Conservation (phyloP, 2,888 invertebrate genomes). For the Sarcophaga subvicina region DNA sequence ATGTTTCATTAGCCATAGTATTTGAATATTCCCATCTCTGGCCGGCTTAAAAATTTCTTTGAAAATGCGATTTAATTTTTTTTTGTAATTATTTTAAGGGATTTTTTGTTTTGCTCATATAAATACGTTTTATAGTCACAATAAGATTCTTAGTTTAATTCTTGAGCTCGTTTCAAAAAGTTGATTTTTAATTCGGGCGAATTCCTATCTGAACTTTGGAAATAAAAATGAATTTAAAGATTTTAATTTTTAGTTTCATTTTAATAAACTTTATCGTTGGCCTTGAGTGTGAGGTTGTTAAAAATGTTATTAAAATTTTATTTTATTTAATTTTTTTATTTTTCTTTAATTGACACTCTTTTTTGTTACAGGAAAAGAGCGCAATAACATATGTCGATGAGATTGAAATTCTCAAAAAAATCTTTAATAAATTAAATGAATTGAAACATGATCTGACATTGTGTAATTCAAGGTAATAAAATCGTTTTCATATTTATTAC, state of each 20-base stretch:
- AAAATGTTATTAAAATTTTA: background rate
- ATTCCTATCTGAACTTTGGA: background rate
- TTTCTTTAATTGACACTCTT: background rate
- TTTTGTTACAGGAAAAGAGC: background rate
- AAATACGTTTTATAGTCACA: too few relatives aligned
- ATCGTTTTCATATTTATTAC: background rate
- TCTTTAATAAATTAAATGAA: conserved; percentile 9
- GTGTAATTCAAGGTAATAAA: conserved; percentile 26
- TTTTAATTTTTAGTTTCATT: background rate
- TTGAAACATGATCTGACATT: background rate
- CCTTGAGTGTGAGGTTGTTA: conserved; percentile 8
- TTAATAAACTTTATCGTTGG: background rate
- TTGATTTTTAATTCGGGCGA: background rate
- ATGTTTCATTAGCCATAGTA: too few relatives aligned
- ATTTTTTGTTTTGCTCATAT: too few relatives aligned
- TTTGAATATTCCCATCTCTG: too few relatives aligned
- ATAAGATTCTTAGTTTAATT: background rate
- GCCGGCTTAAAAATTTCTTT: too few relatives aligned
- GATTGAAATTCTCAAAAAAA: conserved; percentile 14
- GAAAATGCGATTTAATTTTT: too few relatives aligned
- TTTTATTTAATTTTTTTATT: background rate
- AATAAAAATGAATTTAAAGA: conserved; percentile 5
- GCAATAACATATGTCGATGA: conserved; percentile 15
- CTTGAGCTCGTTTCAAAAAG: background rate
- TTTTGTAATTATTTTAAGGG: too few relatives aligned